phyloP scores from a whole-genome alignment of 2,797 vertebrate species.

The Neosilurus mollespiculum region DNA sequence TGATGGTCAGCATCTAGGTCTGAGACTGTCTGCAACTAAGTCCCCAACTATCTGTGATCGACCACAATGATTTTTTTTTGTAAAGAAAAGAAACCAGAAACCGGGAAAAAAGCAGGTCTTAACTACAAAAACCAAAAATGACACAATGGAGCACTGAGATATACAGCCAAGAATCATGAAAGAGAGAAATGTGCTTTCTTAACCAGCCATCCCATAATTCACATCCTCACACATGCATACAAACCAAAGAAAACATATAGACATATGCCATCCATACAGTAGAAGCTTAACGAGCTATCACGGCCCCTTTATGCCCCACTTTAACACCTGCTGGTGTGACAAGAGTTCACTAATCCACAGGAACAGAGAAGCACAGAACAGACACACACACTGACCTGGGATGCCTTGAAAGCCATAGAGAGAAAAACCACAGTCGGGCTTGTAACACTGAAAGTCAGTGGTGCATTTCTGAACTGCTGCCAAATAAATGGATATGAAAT shows the following conservation, averaged over 20 bases:
- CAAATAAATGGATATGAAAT: conserved; percentile 51
- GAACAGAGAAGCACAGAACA: conserved; percentile 25
- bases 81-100: conserved; percentile 11
- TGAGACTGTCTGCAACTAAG: too few species aligned
- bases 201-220: conserved; percentile 27
- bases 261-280: conserved; percentile 43
- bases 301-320: conserved; percentile 26
- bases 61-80: neutral
- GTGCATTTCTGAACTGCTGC: conserved; percentile 45
- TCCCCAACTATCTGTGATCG: too few species aligned
- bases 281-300: conserved; percentile 57
- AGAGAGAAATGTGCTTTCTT: conserved; percentile 31
- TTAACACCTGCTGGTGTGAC: conserved; percentile 40
- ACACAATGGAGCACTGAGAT: conserved; percentile 20
- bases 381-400: conserved; percentile 27
- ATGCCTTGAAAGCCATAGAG: conserved; percentile 43
- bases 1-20: too few species aligned
- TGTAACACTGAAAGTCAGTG: conserved; percentile 48
- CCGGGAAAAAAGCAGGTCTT: conserved; percentile 30
- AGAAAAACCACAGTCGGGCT: conserved; percentile 41
- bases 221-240: conserved; percentile 32
- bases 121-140: conserved; percentile 30
- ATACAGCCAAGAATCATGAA: conserved; percentile 11
- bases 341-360: conserved; percentile 44
- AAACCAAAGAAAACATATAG: conserved; percentile 36